These are phyloP conservation scores for Agrochola lota DNA, from an alignment of 2,888 invertebrate genomes.

Conservation along the genomic window DNA sequence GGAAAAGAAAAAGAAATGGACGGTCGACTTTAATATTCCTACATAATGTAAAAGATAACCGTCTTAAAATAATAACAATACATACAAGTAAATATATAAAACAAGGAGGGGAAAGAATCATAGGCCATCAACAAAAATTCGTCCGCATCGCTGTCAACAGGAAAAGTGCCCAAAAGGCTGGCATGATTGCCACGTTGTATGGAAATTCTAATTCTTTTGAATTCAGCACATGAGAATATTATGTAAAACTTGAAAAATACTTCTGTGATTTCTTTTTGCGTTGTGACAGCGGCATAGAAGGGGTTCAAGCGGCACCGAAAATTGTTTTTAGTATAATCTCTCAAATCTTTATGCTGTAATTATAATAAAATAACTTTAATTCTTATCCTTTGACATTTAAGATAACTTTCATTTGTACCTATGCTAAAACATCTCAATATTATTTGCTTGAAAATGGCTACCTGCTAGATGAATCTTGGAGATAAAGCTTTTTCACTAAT, in stretches of 20 bases:
- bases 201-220: background rate
- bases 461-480: background rate
- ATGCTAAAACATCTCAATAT: background rate
- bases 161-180: background rate
- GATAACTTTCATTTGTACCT: conserved; percentile 21
- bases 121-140: background rate
- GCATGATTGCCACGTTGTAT: background rate
- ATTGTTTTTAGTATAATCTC: conserved; percentile 59
- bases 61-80: too few relatives aligned
- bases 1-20: too few relatives aligned
- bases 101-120: too few relatives aligned
- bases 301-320: conserved; percentile 26
- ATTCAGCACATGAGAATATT: background rate
- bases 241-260: conserved; percentile 1
- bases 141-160: background rate
- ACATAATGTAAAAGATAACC: too few relatives aligned
- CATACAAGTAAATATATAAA: too few relatives aligned
- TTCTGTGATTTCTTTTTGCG: background rate
- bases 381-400: conserved; percentile 31
- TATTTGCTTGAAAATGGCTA: conserved; percentile 8
- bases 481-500: background rate
- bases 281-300: conserved; percentile 10
- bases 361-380: conserved; percentile 42
- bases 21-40: background rate
- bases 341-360: conserved; percentile 45